Evolutionary conservation across 2,888 invertebrate genomes (phyloP), one percentile per base, ranked within the genome.

Genomic region (Scaeva pyrastri): DNA sequence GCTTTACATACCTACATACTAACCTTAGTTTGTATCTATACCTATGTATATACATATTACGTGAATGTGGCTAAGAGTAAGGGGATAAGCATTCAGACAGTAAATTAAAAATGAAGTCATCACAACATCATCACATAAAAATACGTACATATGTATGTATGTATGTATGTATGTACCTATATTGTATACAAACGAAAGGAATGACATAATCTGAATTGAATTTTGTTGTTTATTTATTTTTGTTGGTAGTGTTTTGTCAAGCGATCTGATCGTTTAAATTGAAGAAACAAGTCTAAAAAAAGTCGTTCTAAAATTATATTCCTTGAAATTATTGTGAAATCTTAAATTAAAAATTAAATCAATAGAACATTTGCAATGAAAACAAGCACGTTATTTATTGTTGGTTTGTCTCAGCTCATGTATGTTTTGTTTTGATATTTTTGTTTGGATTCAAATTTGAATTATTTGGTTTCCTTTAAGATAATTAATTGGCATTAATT

Each of bases 121-220:
- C 76, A 56, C 43, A 23, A 5, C 31, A 31, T 64, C 72, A 64
- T 64, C 62, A 39, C 2, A 58, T 12, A 19, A 50, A 39, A 11
- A 39, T 10, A 36, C 16, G 0, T 16, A 14, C 19, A 64, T 70
- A 70, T 39, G 6, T 60, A 41, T 14, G n/a, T 71, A 55, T 6
- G 50, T 56, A 39, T 1, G 26, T 10, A 31, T 1, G 10, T 11
- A 36, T 16, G 1, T 16, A 14, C 19, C 56, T 70, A 26, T 21
- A 21, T 19, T 50, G 11, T 19, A 50, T 21, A 19, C 19, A 55
- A 7, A 8, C 8, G 6, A 31, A 31, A 31, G 2, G 26, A 7
- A 83, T 85, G 85, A 85, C 85, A 80, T 77, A 76, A 85, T 73
- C 81, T 76, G 43, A 73, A 85, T 76, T 60, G 72, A 66, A 80